Evolutionary conservation across 2,797 vertebrate genomes (phyloP).

Genomic region (Sciurus vulgaris): DNA sequence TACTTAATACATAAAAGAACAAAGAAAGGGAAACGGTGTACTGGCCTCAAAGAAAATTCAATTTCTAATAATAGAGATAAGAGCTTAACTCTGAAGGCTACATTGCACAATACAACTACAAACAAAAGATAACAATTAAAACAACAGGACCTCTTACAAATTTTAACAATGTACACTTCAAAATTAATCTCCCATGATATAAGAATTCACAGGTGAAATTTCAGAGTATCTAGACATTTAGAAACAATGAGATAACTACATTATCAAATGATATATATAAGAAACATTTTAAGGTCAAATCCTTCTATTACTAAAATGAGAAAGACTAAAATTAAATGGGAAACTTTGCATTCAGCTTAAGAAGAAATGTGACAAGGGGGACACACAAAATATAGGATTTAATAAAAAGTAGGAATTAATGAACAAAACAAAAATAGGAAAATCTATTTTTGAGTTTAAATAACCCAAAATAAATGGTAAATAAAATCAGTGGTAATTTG

Average conservation of each 20-base stretch:
- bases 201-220: neutral
- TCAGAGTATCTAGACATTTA: neutral
- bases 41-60: neutral
- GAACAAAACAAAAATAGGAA: neutral
- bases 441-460: neutral
- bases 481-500: neutral
- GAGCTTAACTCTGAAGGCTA: neutral
- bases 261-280: neutral
- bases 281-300: neutral
- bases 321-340: neutral
- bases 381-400: neutral
- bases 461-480: neutral
- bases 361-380: neutral
- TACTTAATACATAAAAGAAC: neutral
- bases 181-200: neutral
- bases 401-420: neutral
- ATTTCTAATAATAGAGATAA: constrained; percentile 15
- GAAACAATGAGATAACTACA: neutral
- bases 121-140: neutral
- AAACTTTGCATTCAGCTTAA: constrained; percentile 13
- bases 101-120: neutral
- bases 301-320: neutral
- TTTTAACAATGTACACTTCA: neutral
- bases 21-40: neutral
- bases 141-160: neutral